Base-by-base conservation (phyloP, 1,140 invertebrate species). In the Babylonia areolata region DNA sequence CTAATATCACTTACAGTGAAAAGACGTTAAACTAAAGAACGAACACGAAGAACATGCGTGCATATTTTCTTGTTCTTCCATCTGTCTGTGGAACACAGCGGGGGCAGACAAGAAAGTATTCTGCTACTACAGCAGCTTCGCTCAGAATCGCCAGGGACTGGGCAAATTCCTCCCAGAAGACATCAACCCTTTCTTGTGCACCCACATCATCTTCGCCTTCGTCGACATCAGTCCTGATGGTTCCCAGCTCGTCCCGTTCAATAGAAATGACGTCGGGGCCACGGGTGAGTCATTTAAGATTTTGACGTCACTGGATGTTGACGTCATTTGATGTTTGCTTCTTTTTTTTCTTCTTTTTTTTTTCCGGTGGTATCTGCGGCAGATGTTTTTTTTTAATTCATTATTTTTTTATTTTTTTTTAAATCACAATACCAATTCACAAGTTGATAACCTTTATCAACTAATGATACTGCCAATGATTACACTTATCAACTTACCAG, bases 161-260 rank as follows among this genome's bases (percentile, higher is more conserved):
- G 91, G 90, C 11, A 90, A 89, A 54, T 96, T 97, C 90, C 95
- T 95, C 15, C 93, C 97, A 0, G 94, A 95, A n/a, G 95, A 96
- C 84, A 94, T 97, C 15, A 96, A 97, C 64, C 96, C 96, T 0
- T 95, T 95, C 28, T 95, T 96, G 90, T 98, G 97, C 94, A 97
- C 97, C 15, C 97, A 98, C 92, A 92, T 98, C 6, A 95, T 98
- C 83, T 97, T 97, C 91, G 96, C 96, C 20, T 97, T 96, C 88
- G 96, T 97, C 1, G 96, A 96, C 12, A 90, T 97, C 89, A 96
- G 97, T 5, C 73, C 83, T n/a, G 86, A 90, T 51, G 88, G 90
- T 20, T 42, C 79, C 9, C 87, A 89, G 64, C 85, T 90, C 40
- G 84, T 54, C 33, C 46, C 86, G 39, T 89, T 88, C 77, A 89